Evolutionary conservation across 2,113 vertebrate genomes (phyloP).

Genomic region (Octodon degus): DNA sequence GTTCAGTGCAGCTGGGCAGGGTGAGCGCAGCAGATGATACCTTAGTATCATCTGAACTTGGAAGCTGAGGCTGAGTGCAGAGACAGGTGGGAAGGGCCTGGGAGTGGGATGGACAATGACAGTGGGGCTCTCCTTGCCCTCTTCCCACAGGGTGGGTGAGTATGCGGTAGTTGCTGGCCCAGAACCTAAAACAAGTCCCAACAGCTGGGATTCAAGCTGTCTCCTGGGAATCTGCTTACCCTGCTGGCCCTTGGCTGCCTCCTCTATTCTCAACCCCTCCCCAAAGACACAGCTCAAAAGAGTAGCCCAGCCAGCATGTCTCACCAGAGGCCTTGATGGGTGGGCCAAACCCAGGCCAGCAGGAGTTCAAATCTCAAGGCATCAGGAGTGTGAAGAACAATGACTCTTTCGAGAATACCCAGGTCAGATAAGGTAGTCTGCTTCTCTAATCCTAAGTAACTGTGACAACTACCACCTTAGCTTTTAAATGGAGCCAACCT

Average conservation of each 20-base stretch:
- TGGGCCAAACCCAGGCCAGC: constrained; percentile 66
- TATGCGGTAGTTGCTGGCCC: constrained; percentile 66
- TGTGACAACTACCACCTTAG: constrained; percentile 57
- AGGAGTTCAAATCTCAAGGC: constrained; percentile 63
- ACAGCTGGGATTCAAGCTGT: constrained; percentile 76
- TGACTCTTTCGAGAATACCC: constrained; percentile 5
- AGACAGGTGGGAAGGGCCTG: neutral
- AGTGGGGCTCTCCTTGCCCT: constrained; percentile 54
- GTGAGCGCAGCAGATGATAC: neutral
- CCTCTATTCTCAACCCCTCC: constrained; percentile 60
- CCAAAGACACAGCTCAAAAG: constrained; percentile 67
- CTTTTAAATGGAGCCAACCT: neutral
- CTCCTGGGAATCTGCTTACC: constrained; percentile 80
- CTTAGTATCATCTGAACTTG: neutral
- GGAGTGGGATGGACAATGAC: neutral
- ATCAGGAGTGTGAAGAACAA: constrained; percentile 1
- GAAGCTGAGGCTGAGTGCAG: neutral
- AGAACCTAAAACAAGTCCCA: constrained; percentile 81
- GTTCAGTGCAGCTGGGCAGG: neutral
- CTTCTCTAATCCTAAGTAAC: neutral
- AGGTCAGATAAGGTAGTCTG: constrained; percentile 25
- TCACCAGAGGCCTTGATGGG: constrained; percentile 61
- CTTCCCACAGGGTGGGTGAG: constrained; percentile 61
- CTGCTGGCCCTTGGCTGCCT: constrained; percentile 72
- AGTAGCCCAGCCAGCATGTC: constrained; percentile 54